Evolutionary conservation across 2,888 invertebrate species (phyloP), one percentile per base, ranked within the genome.

Genomic region (Drosophila macrospina): DNA sequence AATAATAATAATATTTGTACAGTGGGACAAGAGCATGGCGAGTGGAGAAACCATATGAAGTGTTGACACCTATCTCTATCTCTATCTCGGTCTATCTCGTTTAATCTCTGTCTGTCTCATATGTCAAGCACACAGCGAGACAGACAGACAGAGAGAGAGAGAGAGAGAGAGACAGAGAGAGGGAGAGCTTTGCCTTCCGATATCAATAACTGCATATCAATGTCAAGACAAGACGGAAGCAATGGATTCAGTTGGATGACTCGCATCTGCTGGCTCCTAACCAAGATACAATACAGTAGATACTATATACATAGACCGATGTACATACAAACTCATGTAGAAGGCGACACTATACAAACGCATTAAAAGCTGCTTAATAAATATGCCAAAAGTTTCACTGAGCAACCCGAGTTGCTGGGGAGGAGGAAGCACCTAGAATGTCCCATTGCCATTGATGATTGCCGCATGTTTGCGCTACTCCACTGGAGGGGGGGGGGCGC

Each of bases 1-100:
- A 28, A 62, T 73, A 64, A 50, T 55, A 47, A 54, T 64, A 59
- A 45, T 64, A 63, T 79, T 80, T 80, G 85, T 80, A 80, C 85
- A 82, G 65, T 66, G 67, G 65, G 50, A 64, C 56, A 56, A 64
- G 47, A 44, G 60, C 64, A 54, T 39, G 55, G 24, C 48, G 45
- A 37, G 26, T 16, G 13, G 32, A 20, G 42, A 36, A 41, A 65
- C 20, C 20, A 41, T 20, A 41, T 41, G 5, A 15, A 37, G n/a
- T 52, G n/a, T 10, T n/a, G 26, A 5, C 20, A 36, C 26, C 7
- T n/a, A n/a, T n/a, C n/a, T n/a, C 37, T 51, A 44, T 41, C 26
- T 32, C 47, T 20, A n/a, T 34, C 42, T 32, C 24, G 20, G 8
- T 34, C 28, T n/a, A 11, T 28, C 20, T 36, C 20, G 5, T 13